Base-by-base conservation (phyloP, 2,797 vertebrate species). In the Heterohyrax brucei region DNA sequence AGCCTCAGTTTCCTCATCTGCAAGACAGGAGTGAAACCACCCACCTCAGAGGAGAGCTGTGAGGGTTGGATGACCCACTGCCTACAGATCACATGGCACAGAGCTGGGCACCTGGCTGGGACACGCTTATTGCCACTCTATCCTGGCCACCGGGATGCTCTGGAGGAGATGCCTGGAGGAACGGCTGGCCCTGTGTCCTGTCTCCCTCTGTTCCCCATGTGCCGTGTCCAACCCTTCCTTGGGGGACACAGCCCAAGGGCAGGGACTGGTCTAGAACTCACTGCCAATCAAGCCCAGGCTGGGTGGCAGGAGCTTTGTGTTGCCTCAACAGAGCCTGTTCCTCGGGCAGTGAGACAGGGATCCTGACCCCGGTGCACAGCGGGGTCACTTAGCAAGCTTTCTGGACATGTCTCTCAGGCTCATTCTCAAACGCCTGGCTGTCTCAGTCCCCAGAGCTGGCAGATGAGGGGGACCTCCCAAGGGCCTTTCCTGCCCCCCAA, bases 21-120 rank as follows among this genome's bases (percentile, higher is more conserved):
- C 21, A 48, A 18, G 46, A 48, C 12, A 21, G 50, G 68, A 90
- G 22, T 10, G 5, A 87, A 7, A 10, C 72, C 1, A 0, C 33
- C 75, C 26, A 5, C 0, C 18, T 30, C 1, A 0, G 1, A 21
- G 22, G 53, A 19, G 21, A 53, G 19, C 19, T 0, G 10, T 3
- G 68, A 10, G 33, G 39, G 8, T 16, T 2, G 4, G 3, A 0
- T 0, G 0, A 30, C 30, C 61, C 2, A 0, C 22, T 2, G 61
- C 39, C 44, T 14, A 0, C 5, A 1, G 26, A 2, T 5, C 1
- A 0, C 0, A 0, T 0, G 72, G 61, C 12, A 22, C 61, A 8
- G 9, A 66, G 53, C 18, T 14, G 1, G 22, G 70, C 21, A 0
- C 44, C 44, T 30, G 76, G 48, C 48, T 3, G 16, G 46, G 26